Evolutionary conservation across 1,140 invertebrate species (phyloP).

Genomic region (Antheraea pernyi): DNA sequence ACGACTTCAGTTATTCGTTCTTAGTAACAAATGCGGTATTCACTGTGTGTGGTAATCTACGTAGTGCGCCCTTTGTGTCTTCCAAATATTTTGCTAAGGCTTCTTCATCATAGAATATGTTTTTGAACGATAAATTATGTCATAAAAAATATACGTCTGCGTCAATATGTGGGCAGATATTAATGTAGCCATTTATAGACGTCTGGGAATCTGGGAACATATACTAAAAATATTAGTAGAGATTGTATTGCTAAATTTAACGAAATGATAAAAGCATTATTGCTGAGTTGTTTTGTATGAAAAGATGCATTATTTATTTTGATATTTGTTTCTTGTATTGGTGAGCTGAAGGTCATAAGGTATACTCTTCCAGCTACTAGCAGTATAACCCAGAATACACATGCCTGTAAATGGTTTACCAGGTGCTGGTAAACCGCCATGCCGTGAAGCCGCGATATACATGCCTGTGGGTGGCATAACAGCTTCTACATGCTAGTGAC

Average conservation of each 20-base stretch:
- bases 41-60: slow-evolving; percentile 19
- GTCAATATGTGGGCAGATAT: slow-evolving; percentile 4
- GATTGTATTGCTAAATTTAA: neutral
- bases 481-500: no score
- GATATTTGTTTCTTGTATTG: no score
- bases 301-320: no score
- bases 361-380: no score
- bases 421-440: no score
- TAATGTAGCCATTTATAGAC: slow-evolving; percentile 2
- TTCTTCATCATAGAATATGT: neutral
- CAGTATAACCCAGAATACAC: no score
- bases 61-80: neutral
- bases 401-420: no score
- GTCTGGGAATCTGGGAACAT: neutral
- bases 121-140: neutral
- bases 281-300: no score
- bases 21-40: slow-evolving; percentile 25
- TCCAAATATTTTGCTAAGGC: neutral
- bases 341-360: no score
- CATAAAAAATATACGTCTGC: neutral
- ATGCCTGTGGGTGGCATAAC: no score
- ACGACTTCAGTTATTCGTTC: slow-evolving; percentile 59
- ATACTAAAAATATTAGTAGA: neutral
- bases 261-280: neutral
- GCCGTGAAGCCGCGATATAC: no score